Base-by-base conservation (phyloP, 2,888 invertebrate genomes). In the Agonopterix subpropinquella region DNA sequence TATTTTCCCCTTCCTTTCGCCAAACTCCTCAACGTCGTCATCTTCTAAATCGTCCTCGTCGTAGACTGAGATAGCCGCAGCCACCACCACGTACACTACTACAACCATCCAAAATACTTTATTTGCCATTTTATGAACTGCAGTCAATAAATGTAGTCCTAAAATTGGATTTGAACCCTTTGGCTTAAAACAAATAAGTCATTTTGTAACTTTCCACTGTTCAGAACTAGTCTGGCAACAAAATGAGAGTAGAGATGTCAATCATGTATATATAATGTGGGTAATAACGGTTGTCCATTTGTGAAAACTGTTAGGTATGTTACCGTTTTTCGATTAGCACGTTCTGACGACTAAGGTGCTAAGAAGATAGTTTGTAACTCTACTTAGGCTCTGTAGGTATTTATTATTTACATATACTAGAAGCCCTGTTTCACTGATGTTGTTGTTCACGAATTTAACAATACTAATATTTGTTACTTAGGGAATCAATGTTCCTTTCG, bases 281-380 rank as follows among this genome's bases (percentile, higher is more conserved):
- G 70, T 65, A 58, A 64, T 87, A 86, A 86, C 87, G 86, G 87
- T 82, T 48, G 47, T 56, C 36, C 83, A 67, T 86, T 84, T 84
- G 78, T 67, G 64, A 48, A 73, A 79, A 62, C 48, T 62, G 74
- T 85, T 80, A 79, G 63, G 74, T 73, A 56, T 75, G 71, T 67
- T 71, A 85, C 86, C 82, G 87, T 84, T 84, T 67, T 55, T 59
- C 65, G 61, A 58, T 87, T 87, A 86, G 78, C 84, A 57, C 54
- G 50, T 57, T 41, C 44, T 53, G 57, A 55, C 55, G 57, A 64
- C 56, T 39, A 10, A 10, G 39, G 28, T 28, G 28, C 1, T 28
- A 28, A 28, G 5, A 28, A 28, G 28, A 28, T 28, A 28, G 28
- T 28, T 28, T 28, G 28, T 28, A 28, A 28, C 5, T 28, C 28